Percentiles rank a stretch among this genome's conserved stretches.
These are phyloP conservation scores for Cyprinus carpio DNA, from an alignment of 2,113 vertebrate species.

Conservation along the genomic window DNA sequence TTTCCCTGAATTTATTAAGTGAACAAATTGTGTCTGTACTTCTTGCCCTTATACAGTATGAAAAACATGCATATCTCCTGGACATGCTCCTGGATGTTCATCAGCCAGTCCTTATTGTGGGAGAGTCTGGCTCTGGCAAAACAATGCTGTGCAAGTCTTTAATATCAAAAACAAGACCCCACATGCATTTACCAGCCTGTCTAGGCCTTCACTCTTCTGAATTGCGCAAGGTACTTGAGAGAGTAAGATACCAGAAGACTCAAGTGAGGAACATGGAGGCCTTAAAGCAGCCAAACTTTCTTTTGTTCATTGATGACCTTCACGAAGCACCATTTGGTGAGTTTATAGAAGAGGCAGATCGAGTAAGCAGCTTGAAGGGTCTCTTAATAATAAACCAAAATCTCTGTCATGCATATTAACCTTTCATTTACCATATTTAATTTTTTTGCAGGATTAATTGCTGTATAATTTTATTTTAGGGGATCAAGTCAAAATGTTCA, in stretches of 20 bases:
- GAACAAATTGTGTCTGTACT: neutral
- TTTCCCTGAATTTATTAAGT: too few relatives aligned
- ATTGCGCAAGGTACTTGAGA: conserved; percentile 69
- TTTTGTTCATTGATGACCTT: conserved; percentile 83
- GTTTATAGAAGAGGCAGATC: conserved; percentile 42
- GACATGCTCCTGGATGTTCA: conserved; percentile 73
- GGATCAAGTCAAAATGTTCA: too few relatives aligned
- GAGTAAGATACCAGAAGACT: conserved; percentile 49
- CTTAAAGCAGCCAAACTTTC: conserved; percentile 58
- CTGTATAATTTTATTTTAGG: too few relatives aligned
- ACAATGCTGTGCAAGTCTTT: conserved; percentile 74
- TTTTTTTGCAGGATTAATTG: too few relatives aligned
- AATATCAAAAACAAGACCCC: conserved; percentile 65
- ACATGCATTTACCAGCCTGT: conserved; percentile 63
- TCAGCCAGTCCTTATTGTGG: conserved; percentile 78
- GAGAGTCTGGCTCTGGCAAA: conserved; percentile 80
- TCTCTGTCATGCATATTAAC: neutral
- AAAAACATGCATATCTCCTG: conserved; percentile 70
- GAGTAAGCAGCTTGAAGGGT: neutral
- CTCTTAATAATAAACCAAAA: neutral
- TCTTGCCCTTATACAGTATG: conserved; percentile 67
- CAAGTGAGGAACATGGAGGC: neutral
- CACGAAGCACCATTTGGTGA: conserved; percentile 80
- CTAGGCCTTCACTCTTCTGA: conserved; percentile 64
- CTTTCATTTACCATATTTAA: neutral